Percentiles rank a stretch among this genome's conserved stretches.
These are phyloP conservation scores for Drosophila recens DNA, from an alignment of 2,888 invertebrate genomes.

Conservation along the genomic window DNA sequence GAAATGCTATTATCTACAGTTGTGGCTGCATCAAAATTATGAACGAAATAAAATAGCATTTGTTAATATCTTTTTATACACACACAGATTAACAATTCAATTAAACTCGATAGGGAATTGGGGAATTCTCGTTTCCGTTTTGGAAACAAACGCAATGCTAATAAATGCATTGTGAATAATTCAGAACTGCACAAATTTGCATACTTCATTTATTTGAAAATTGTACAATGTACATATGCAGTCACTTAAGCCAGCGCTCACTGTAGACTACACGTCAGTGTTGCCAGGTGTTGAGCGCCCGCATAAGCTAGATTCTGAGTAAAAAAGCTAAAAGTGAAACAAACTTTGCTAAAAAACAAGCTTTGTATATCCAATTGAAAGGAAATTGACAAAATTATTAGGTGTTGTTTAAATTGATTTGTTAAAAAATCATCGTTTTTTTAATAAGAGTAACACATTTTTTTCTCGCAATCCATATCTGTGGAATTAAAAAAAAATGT, in stretches of 20 bases:
- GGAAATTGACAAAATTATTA: no score
- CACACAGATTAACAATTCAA: constrained; percentile 27
- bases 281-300: no score
- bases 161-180: neutral
- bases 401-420: no score
- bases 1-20: constrained; percentile 32
- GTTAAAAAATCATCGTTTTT: no score
- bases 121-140: neutral
- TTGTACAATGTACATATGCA: no score
- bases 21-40: constrained; percentile 58
- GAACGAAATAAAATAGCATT: constrained; percentile 76
- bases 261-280: constrained; percentile 17
- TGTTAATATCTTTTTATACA: constrained; percentile 67
- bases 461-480: no score
- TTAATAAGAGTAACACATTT: no score
- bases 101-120: neutral
- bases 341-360: no score
- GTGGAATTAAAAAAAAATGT: no score
- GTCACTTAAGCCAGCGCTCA: constrained; percentile 11
- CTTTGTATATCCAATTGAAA: no score
- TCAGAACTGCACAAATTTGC: neutral
- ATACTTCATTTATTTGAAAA: neutral
- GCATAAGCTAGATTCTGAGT: no score
- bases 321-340: no score
- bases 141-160: neutral